Base-by-base conservation (phyloP, 2,888 invertebrate species). In the Sphaerophoria taeniata region DNA sequence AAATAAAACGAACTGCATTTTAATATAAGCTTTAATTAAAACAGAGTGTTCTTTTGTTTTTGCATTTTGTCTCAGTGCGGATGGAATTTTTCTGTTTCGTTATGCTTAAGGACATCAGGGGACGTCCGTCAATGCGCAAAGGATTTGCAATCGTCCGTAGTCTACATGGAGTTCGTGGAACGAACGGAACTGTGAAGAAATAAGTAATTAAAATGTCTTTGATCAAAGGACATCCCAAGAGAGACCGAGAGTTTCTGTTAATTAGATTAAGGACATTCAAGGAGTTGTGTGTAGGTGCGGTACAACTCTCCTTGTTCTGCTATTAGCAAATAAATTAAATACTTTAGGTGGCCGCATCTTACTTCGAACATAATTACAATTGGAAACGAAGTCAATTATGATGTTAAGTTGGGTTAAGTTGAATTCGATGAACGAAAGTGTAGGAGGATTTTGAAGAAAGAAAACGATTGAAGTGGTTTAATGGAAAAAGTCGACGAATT, bases 341-440 rank as follows among this genome's bases (percentile, higher is more conserved):
- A 81, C 71, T 65, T 36, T 70, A 60, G 70, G 58, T 72, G 39
- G 65, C 71, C 72, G 14, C 53, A 76, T 51, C 65, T 67, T 60
- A 63, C 67, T 63, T 61, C 61, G 69, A 79, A 76, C 36, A 51
- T 84, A 84, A 80, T 84, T 84, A 80, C 24, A 80, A 84, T 84
- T 84, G 67, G 75, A 72, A 80, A 69, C 69, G 61, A 84, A 80
- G 80, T 80, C 72, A 80, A 80, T 79, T 45, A 63, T 49, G 1
- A 11, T 78, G 78, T 63, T 53, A 45, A 72, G 53, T 55, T 75
- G 76, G 61, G 70, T 75, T 74, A 24, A 24, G 24, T 24, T 31
- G 60, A 72, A 9, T 58, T 60, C 24, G 7, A 31, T 6, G 60
- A 31, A 0, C 0, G 39, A 43, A 31, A 12, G 24, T 4, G 16